phyloP scores from a whole-genome alignment of 2,797 vertebrate genomes.

The Micromesistius poutassou region DNA sequence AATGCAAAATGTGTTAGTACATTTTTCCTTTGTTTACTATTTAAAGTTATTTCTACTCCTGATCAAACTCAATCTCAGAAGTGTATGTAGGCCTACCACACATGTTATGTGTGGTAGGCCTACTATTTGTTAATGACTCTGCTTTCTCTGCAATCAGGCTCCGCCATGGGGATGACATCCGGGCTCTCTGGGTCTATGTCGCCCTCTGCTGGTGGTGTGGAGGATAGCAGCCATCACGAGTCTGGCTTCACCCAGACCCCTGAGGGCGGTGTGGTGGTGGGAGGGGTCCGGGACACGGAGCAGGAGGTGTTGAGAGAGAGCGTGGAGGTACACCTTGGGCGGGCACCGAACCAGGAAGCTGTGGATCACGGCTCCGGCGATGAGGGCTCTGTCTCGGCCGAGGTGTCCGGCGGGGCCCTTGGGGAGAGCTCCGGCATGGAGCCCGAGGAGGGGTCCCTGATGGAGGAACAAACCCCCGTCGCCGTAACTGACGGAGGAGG shows the following conservation, averaged over 20 bases:
- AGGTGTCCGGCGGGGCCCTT: slow-evolving; percentile 39
- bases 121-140: neutral
- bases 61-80: neutral
- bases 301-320: slow-evolving; percentile 39
- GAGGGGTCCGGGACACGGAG: slow-evolving; percentile 41
- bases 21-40: neutral
- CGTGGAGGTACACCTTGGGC: slow-evolving; percentile 18
- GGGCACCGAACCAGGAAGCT: slow-evolving; percentile 18
- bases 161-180: slow-evolving; percentile 37
- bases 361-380: slow-evolving; percentile 28
- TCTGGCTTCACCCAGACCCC: slow-evolving; percentile 23
- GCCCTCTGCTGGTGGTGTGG: slow-evolving; percentile 29
- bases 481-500: slow-evolving; percentile 20
- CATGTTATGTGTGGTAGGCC: neutral
- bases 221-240: slow-evolving; percentile 40
- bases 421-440: slow-evolving; percentile 31
- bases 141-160: slow-evolving; percentile 14
- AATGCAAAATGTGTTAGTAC: too few species aligned
- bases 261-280: neutral
- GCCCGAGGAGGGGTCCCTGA: slow-evolving; percentile 22
- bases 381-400: slow-evolving; percentile 7
- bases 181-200: slow-evolving; percentile 23
- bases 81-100: too few species aligned
- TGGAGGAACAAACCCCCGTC: slow-evolving; percentile 7
- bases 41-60: neutral